A percentile compares a stretch with the other conserved stretches of the same genome.
Evolutionary conservation across 2,113 vertebrate genomes (phyloP).

Genomic region (Benitochromis conjunctus): DNA sequence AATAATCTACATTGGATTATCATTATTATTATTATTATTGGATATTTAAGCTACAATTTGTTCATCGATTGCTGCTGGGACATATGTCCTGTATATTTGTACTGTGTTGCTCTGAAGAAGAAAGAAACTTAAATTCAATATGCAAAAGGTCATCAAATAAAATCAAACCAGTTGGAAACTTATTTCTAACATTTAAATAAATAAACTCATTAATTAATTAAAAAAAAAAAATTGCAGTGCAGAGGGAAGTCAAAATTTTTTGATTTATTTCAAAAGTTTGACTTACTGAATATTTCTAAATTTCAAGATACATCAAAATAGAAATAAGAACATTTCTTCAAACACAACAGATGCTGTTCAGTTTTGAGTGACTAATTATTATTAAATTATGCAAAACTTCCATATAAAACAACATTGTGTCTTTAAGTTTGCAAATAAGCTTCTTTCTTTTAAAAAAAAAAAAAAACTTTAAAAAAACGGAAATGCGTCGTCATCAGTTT

Average conservation of each 20-base stretch:
- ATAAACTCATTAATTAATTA: not conserved
- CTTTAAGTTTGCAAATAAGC: not conserved
- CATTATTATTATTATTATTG: no score
- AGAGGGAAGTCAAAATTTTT: not conserved
- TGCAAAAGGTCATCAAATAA: not conserved
- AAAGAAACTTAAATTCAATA: not conserved
- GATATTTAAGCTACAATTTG: not conserved
- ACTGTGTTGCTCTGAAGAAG: not conserved
- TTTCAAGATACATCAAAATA: not conserved
- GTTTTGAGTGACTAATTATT: not conserved
- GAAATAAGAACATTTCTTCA: rapidly evolving
- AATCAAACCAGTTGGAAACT: not conserved
- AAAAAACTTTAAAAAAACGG: no score
- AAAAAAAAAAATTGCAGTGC: rapidly evolving
- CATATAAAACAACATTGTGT: not conserved
- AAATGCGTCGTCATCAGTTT: not conserved
- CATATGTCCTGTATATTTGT: not conserved
- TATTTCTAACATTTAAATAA: not conserved
- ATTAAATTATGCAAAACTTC: not conserved
- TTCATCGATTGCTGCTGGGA: not conserved
- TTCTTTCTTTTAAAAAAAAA: no score
- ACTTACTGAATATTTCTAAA: not conserved
- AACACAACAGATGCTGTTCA: not conserved
- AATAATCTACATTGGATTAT: not conserved
- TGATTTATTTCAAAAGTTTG: not conserved